These are phyloP conservation scores for Myxocyprinus asiaticus DNA, from an alignment of 2,113 vertebrate genomes.

Conservation along the genomic window DNA sequence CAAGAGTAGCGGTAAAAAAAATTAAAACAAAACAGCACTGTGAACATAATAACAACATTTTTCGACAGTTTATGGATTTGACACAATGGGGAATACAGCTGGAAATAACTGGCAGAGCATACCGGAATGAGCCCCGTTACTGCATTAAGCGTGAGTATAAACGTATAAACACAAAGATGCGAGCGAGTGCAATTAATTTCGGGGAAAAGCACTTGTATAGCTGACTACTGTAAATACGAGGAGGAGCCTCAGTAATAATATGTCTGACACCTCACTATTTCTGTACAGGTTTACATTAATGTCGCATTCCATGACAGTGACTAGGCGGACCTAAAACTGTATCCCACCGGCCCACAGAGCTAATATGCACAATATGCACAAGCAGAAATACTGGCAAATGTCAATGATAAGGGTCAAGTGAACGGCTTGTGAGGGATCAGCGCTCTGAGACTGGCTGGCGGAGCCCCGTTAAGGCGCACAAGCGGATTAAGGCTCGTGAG, in stretches of 20 bases:
- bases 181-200: neutral
- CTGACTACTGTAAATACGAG: neutral
- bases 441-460: slow-evolving; percentile 24
- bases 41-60: neutral
- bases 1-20: neutral
- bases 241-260: neutral
- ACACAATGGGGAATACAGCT: neutral
- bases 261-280: slow-evolving; percentile 33
- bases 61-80: neutral
- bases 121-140: slow-evolving; percentile 23
- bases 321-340: slow-evolving; percentile 31
- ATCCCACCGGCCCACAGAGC: slow-evolving; percentile 5
- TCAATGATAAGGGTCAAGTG: slow-evolving; percentile 22
- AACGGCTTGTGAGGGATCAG: slow-evolving; percentile 45
- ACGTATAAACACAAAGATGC: neutral
- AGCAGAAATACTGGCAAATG: slow-evolving; percentile 28
- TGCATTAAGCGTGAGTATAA: slow-evolving; percentile 50
- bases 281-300: slow-evolving; percentile 34
- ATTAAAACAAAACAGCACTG: neutral
- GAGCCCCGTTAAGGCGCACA: slow-evolving; percentile 31
- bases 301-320: slow-evolving; percentile 45
- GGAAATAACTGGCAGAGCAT: neutral
- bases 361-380: slow-evolving; percentile 1
- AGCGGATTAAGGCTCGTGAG: slow-evolving; percentile 50
- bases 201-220: neutral